A percentile compares a stretch with the other conserved stretches of the same genome.
Evolutionary conservation across 2,888 invertebrate species (phyloP).

Genomic region (Malthinus seriepunctatus): DNA sequence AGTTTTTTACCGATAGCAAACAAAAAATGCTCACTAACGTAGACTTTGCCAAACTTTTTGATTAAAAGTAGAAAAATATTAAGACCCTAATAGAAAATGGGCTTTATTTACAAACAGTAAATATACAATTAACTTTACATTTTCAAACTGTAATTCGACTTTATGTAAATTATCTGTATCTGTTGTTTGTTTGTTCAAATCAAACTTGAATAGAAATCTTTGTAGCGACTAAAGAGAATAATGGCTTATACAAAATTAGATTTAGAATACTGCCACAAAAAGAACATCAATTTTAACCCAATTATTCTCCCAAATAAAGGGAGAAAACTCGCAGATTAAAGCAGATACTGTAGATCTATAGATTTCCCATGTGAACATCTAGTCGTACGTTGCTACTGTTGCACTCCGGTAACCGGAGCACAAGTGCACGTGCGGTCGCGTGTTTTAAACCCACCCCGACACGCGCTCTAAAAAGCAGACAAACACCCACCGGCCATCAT

Average conservation of each 20-base stretch:
- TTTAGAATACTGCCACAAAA: conserved; percentile 27
- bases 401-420: conserved; percentile 40
- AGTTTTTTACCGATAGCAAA: too few species aligned
- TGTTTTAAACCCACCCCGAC: conserved; percentile 32
- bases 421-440: conserved; percentile 38
- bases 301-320: conserved; percentile 35
- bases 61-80: too few species aligned
- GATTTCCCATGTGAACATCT: conserved; percentile 43
- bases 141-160: too few species aligned
- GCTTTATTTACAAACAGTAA: too few species aligned
- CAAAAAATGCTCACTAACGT: too few species aligned
- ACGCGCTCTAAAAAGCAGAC: conserved; percentile 41
- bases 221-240: not conserved
- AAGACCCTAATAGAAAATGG: too few species aligned
- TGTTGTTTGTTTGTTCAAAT: not conserved
- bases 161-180: too few species aligned
- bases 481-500: conserved; percentile 39
- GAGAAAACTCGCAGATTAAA: conserved; percentile 35
- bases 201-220: not conserved
- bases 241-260: conserved; percentile 19
- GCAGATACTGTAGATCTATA: conserved; percentile 38
- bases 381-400: conserved; percentile 29
- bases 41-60: too few species aligned
- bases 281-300: conserved; percentile 43
- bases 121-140: too few species aligned